Evolutionary conservation across 92 coral and sea anemone genomes (phyloP).

Genomic region (Nematostella vectensis): DNA sequence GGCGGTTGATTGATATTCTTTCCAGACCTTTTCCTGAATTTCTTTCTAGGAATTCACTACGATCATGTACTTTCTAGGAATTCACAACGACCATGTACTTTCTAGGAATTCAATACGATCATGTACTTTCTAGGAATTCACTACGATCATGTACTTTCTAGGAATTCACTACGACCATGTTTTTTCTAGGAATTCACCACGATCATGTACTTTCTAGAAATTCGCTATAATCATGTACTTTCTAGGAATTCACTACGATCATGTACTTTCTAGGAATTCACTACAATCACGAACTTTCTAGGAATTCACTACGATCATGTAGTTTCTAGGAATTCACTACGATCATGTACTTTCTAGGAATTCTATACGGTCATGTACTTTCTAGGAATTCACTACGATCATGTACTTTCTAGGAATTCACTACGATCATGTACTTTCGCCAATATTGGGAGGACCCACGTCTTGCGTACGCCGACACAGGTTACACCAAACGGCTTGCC

Average conservation of each 20-base stretch:
- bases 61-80: conserved; percentile 84
- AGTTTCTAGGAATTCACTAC: conserved; percentile 93
- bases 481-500: conserved; percentile 61
- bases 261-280: conserved; percentile 86
- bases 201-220: conserved; percentile 81
- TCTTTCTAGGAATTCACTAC: conserved; percentile 84
- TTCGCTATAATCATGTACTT: too few relatives aligned
- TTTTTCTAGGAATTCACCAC: conserved; percentile 80
- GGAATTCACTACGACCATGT: too few relatives aligned
- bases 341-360: conserved; percentile 81
- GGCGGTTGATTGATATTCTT: neutral
- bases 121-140: conserved; percentile 73
- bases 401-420: conserved; percentile 77
- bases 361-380: too few relatives aligned
- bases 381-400: conserved; percentile 81
- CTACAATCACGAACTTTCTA: too few relatives aligned
- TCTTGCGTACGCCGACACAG: conserved; percentile 43
- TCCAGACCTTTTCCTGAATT: neutral
- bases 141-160: conserved; percentile 88
- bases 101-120: too few relatives aligned
- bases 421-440: conserved; percentile 87
- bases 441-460: conserved; percentile 84
- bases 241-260: conserved; percentile 81
- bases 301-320: conserved; percentile 87
- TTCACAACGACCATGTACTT: conserved; percentile 85